A percentile compares a stretch with the other conserved stretches of the same genome.
These are phyloP conservation scores for Rambutsinella grinnellia DNA, from an alignment of 2,888 invertebrate species.

Conservation along the genomic window DNA sequence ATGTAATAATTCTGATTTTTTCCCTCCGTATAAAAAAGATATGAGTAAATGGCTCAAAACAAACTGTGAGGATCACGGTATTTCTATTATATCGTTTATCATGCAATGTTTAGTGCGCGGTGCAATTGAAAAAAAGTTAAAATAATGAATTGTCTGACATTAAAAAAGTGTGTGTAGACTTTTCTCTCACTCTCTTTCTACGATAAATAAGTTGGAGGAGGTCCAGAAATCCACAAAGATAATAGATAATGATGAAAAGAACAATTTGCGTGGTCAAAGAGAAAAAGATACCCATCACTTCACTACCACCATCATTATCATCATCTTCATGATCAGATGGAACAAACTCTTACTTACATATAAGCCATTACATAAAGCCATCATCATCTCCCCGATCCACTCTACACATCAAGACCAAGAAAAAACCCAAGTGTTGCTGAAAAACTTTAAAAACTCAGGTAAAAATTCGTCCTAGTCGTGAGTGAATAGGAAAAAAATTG, in stretches of 20 bases:
- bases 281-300: slow-evolving; percentile 17
- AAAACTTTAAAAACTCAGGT: slow-evolving; percentile 2
- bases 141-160: not conserved
- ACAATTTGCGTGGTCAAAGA: slow-evolving; percentile 54
- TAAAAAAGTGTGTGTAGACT: not conserved
- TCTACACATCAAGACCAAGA: too few species aligned
- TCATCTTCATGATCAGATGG: slow-evolving; percentile 28
- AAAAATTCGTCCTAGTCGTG: not conserved
- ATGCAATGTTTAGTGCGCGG: not conserved
- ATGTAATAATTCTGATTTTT: not conserved
- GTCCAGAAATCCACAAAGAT: slow-evolving; percentile 56
- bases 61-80: not conserved
- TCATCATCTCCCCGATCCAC: slow-evolving; percentile 10
- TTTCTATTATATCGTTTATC: not conserved
- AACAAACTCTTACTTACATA: not conserved
- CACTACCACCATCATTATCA: slow-evolving; percentile 37
- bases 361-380: slow-evolving; percentile 31
- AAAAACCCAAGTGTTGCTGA: not conserved
- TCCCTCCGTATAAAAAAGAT: not conserved
- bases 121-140: not conserved
- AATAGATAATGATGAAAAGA: slow-evolving; percentile 57
- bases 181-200: slow-evolving; percentile 16
- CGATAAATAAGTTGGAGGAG: slow-evolving; percentile 57
- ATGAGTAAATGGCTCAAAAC: not conserved
- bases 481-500: not conserved